These are phyloP conservation scores for Neopelma chrysocephalum DNA, from an alignment of 2,797 vertebrate genomes.

Conservation along the genomic window DNA sequence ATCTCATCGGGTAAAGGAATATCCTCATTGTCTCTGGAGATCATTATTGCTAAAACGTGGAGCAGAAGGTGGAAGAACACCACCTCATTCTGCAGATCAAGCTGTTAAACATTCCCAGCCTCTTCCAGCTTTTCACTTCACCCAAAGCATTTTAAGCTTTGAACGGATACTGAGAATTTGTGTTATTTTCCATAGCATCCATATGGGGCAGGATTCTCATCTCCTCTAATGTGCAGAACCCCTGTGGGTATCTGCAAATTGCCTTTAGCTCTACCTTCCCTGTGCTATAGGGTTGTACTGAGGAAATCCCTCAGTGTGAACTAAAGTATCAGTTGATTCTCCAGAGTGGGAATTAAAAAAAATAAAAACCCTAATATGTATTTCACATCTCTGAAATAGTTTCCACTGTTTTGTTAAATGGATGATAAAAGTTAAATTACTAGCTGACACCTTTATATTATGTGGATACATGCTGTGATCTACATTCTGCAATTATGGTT, in stretches of 20 bases:
- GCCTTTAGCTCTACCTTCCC: not conserved
- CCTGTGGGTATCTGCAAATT: not conserved
- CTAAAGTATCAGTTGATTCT: not conserved
- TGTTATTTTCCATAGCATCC: not conserved
- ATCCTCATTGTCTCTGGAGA: not conserved
- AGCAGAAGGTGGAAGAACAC: not conserved
- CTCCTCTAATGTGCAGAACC: fast-evolving
- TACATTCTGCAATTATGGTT: constrained; percentile 57
- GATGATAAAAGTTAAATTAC: constrained; percentile 53
- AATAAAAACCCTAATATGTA: not conserved
- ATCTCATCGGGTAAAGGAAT: not conserved
- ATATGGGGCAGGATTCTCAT: not conserved
- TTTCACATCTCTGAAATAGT: not conserved
- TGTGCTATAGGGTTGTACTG: not conserved
- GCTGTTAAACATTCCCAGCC: not conserved
- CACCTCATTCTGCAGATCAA: not conserved
- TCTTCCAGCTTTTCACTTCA: not conserved
- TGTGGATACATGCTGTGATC: constrained; percentile 11
- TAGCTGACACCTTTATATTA: constrained; percentile 42
- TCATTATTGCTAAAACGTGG: not conserved
- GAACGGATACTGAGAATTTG: not conserved
- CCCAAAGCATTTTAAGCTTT: not conserved
- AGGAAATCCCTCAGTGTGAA: not conserved
- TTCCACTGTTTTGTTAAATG: constrained; percentile 29
- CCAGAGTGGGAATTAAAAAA: not conserved